Conservation (phyloP, 2,797 vertebrate genomes). For the Aeoliscus strigatus region DNA sequence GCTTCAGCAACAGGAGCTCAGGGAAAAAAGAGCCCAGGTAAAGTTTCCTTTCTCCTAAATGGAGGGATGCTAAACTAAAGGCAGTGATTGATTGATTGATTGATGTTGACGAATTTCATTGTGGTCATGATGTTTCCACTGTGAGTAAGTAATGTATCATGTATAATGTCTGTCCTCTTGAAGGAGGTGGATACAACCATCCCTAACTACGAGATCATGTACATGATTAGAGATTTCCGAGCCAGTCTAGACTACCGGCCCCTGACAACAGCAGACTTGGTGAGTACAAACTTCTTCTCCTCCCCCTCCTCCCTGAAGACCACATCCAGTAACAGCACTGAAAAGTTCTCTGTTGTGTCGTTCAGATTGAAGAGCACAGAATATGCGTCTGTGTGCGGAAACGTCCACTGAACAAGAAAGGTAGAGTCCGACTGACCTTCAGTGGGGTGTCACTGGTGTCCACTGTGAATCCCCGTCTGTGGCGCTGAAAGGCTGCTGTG, state of each 20-base stretch:
- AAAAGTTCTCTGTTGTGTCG: slow-evolving; percentile 11
- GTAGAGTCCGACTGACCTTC: slow-evolving; percentile 54
- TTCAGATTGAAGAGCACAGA: slow-evolving; percentile 94
- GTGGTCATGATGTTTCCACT: neutral
- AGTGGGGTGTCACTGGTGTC: neutral
- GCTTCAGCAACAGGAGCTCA: slow-evolving; percentile 93
- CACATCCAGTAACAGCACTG: neutral
- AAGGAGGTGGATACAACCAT: slow-evolving; percentile 94
- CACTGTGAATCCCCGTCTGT: too few species aligned
- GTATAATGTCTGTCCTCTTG: slow-evolving; percentile 4
- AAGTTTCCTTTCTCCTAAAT: too few species aligned
- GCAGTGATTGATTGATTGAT: too few species aligned
- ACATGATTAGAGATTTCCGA: slow-evolving; percentile 97
- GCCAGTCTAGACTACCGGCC: slow-evolving; percentile 94
- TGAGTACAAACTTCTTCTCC: slow-evolving; percentile 61
- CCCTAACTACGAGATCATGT: slow-evolving; percentile 97
- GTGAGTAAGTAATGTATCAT: neutral
- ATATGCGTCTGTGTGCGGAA: slow-evolving; percentile 99
- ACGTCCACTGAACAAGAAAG: slow-evolving; percentile 97
- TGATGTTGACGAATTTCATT: neutral
- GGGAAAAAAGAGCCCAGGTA: slow-evolving; percentile 97
- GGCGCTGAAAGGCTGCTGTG: slow-evolving; percentile 1
- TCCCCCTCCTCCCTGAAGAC: neutral
- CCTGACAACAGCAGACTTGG: slow-evolving; percentile 89
- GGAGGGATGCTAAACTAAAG: too few species aligned